Conservation (phyloP, 2,888 invertebrate genomes). For the Aleiodes testaceus region DNA sequence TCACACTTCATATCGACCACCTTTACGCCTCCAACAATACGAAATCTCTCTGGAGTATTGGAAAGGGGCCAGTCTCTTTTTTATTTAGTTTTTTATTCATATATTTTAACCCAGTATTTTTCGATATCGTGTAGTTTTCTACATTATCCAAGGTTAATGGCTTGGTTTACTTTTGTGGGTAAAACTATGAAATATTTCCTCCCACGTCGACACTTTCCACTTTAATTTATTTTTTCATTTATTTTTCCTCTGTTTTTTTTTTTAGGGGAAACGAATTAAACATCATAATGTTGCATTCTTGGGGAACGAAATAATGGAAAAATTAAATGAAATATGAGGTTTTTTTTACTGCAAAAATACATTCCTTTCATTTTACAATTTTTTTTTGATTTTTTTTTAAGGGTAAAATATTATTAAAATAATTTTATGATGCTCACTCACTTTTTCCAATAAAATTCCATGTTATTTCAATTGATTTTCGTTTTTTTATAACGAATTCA, state of each 20-base stretch:
- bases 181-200: constrained; percentile 6
- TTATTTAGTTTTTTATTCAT: not conserved
- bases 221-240: constrained; percentile 4
- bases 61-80: constrained; percentile 18
- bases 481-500: not conserved
- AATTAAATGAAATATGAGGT: no score
- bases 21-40: constrained; percentile 3
- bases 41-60: constrained; percentile 11
- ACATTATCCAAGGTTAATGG: constrained; percentile 21
- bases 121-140: constrained; percentile 25
- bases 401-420: no score
- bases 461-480: not conserved
- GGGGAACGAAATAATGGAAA: no score
- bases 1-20: not conserved
- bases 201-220: not conserved
- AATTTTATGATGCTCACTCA: no score
- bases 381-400: no score
- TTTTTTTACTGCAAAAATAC: no score
- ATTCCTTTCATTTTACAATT: no score
- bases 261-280: constrained; percentile 7
- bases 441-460: no score
- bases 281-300: constrained; percentile 7
- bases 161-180: constrained; percentile 22
- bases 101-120: constrained; percentile 18
- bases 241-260: not conserved